A percentile compares a stretch with the other conserved stretches of the same genome.
Evolutionary conservation across 2,797 vertebrate species (phyloP).

Genomic region (Synanceia verrucosa): DNA sequence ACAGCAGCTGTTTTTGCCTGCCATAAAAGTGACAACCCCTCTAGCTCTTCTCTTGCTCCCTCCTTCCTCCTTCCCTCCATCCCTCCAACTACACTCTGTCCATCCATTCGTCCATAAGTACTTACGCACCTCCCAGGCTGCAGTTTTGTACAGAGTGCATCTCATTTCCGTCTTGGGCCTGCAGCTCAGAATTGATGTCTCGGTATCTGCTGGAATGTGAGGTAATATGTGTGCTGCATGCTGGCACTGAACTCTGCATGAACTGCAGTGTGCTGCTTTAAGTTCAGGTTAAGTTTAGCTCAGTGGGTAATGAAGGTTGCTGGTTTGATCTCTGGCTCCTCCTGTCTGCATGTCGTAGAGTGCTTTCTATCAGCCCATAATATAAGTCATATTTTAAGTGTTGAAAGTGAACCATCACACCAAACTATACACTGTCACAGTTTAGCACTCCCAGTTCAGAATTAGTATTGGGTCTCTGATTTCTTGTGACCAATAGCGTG

Average conservation of each 20-base stretch:
- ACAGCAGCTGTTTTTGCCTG: constrained; percentile 63
- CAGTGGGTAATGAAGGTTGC: no score
- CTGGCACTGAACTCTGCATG: constrained; percentile 39
- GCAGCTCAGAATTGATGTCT: constrained; percentile 5
- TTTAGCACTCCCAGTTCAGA: not conserved
- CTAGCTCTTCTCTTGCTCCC: constrained; percentile 19
- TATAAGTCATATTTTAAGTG: no score
- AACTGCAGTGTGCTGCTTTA: constrained; percentile 13
- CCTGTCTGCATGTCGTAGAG: no score
- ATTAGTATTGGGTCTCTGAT: not conserved
- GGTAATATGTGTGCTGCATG: not conserved
- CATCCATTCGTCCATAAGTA: not conserved
- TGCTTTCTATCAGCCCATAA: no score
- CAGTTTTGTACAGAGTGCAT: not conserved
- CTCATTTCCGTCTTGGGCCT: not conserved
- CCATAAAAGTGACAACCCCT: constrained; percentile 54
- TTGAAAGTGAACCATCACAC: not conserved
- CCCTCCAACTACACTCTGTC: not conserved
- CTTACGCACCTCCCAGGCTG: constrained; percentile 7
- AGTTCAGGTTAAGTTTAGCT: no score
- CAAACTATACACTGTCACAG: not conserved
- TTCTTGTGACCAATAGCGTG: constrained; percentile 3
- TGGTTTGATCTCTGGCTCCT: no score
- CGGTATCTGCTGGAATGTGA: not conserved
- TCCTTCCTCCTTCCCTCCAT: not conserved